Conservation (phyloP, 1,140 invertebrate genomes). For the Pachyrhynchus sulphureomaculatus region DNA sequence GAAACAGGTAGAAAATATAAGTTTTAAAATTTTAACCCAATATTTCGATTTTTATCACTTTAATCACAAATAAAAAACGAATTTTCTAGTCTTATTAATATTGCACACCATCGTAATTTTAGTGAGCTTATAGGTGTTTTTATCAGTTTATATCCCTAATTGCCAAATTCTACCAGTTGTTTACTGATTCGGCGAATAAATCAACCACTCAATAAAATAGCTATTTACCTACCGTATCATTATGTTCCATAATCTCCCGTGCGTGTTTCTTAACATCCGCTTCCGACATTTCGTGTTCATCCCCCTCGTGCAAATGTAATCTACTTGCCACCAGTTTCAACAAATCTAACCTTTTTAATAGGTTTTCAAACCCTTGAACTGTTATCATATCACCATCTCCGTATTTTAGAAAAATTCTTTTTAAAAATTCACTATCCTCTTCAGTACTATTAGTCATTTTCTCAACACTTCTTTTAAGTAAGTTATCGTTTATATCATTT, state of each 20-base stretch:
- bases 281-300: neutral
- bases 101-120: too few species aligned
- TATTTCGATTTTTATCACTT: too few species aligned
- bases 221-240: slow-evolving; percentile 54
- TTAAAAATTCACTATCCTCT: slow-evolving; percentile 36
- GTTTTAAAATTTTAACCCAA: too few species aligned
- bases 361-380: slow-evolving; percentile 64
- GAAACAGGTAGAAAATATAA: too few species aligned
- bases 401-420: slow-evolving; percentile 56
- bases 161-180: too few species aligned
- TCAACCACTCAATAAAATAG: too few species aligned
- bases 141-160: too few species aligned
- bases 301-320: slow-evolving; percentile 49
- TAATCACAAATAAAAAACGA: too few species aligned
- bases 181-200: too few species aligned
- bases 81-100: too few species aligned
- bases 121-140: too few species aligned
- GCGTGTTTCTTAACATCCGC: slow-evolving; percentile 10
- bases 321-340: slow-evolving; percentile 46
- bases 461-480: slow-evolving; percentile 6
- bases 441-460: slow-evolving; percentile 1
- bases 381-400: slow-evolving; percentile 63
- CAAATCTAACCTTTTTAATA: slow-evolving; percentile 64
- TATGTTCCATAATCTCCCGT: slow-evolving; percentile 43
- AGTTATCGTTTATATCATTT: neutral